A percentile compares a stretch with the other conserved stretches of the same genome.
These are phyloP conservation scores for Dasypus novemcinctus DNA, from an alignment of 2,113 vertebrate genomes.

Conservation along the genomic window DNA sequence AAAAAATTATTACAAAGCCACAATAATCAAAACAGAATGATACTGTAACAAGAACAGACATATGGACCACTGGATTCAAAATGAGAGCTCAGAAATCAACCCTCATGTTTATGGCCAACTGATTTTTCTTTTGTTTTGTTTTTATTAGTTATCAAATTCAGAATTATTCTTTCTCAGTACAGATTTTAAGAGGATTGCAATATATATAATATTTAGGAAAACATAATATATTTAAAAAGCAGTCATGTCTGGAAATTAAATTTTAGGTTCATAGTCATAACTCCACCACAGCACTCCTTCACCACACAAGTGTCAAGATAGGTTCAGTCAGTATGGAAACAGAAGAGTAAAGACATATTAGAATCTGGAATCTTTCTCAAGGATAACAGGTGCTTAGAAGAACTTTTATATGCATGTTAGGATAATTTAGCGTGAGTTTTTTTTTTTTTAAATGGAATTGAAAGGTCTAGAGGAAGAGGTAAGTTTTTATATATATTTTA, in stretches of 20 bases:
- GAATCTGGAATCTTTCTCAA: constrained; percentile 17
- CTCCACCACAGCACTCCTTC: constrained; percentile 72
- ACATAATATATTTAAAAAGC: background rate
- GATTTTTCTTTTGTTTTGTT: no score
- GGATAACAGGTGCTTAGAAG: background rate
- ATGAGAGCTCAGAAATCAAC: no score
- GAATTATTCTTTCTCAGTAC: constrained; percentile 35
- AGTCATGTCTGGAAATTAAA: constrained; percentile 63
- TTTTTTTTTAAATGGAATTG: constrained; percentile 64
- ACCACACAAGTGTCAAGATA: constrained; percentile 63
- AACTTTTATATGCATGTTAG: background rate
- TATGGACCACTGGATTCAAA: no score
- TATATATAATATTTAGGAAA: background rate
- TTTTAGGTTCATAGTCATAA: constrained; percentile 63
- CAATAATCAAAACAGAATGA: no score
- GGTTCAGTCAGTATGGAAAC: constrained; percentile 56
- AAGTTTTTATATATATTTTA: constrained; percentile 30
- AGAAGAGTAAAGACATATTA: background rate
- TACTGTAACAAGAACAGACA: no score
- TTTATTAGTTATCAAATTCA: no score
- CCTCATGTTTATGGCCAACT: no score
- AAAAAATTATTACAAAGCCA: no score
- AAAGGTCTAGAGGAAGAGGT: constrained; percentile 62
- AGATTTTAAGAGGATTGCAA: constrained; percentile 22
- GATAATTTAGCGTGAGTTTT: constrained; percentile 45